Evolutionary conservation across 2,113 vertebrate species (phyloP), one percentile per base, ranked within the genome.

Genomic region (Alligator mississippiensis): DNA sequence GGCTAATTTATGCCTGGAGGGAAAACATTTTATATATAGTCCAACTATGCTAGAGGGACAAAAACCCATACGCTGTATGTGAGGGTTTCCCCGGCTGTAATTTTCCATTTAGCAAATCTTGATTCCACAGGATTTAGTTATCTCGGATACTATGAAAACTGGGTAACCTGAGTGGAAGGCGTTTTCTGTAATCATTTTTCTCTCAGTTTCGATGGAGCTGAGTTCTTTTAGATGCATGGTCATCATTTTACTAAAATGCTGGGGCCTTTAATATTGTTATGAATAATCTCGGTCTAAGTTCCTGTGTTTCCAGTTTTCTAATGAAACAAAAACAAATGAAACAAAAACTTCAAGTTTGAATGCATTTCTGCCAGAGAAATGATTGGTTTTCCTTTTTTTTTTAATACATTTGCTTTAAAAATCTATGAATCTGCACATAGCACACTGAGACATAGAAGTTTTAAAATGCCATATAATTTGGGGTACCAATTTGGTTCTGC

Each of bases 381-480:
- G 57, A 47, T 28, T 88, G 47, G 3, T 54, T 87, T 90, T 84
- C 72, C 8, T 47, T 47, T 47, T 47, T 47, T 34, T 34, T 34
- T 34, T 34, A 34, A 34, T 34, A 34, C 34, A 34, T 34, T 34
- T 34, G 34, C 34, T 72, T 34, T 72, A 34, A 22, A 81, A 95
- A 92, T 93, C 60, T 72, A 81, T 84, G 78, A 63, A 83, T 92
- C 34, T 74, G 4, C 84, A n/a, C 64, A 80, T 58, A 34, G 30
- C 38, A 38, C 60, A 80, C 27, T 87, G 90, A 75, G 77, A n/a
- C 75, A 59, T 12, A 3, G 75, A 47, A 22, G 80, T 24, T 55
- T 84, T 83, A 5, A 82, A 34, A 7, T 74, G 8, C 74, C 75
- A 75, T 92, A 83, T 89, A 16, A 16, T 82, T 89, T 90, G 85